Base-by-base conservation (phyloP, 2,888 invertebrate genomes). In the Melinopterus prodromus region DNA sequence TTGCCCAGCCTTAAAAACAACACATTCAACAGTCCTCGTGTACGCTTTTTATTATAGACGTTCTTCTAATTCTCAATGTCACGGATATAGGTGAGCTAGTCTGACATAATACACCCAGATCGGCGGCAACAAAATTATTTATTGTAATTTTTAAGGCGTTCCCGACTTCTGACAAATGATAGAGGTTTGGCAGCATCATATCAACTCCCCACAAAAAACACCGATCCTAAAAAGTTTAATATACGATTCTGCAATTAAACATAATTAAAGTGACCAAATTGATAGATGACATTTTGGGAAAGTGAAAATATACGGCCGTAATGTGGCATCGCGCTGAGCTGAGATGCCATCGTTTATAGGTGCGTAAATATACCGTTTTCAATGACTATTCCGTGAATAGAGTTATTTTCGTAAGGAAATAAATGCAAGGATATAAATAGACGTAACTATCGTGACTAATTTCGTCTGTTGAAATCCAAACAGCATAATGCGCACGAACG, bases 381-480 rank as follows among this genome's bases (percentile, higher is more conserved):
- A 53, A 53, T 53, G 53, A 53, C 53, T 53, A 53, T 53, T 53
- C 53, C 53, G 9, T 53, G 53, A 53, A 53, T 53, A 53, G 53
- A 53, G 53, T 53, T 53, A 53, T 53, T 53, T 53, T 12, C 9
- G 53, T 53, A 6, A 53, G 12, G 53, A 53, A 53, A 53, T 53
- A 53, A 53, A 53, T 53, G 53, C 53, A 12, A 53, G 53, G 53
- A 53, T 53, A 53, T 53, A 53, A 53, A 53, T 53, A 53, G 53
- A 53, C 53, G 53, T 53, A 53, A 53, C 53, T 53, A 53, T 53
- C 53, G 53, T 53, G 53, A 53, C 53, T 53, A 53, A 53, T 53
- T 53, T 53, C 53, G 53, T 53, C 53, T 53, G 53, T 53, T 53
- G 9, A 53, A 12, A 53, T 53, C 9, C 53, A 53, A 53, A 53